Evolutionary conservation across 1,140 invertebrate species (phyloP), one percentile per base, ranked within the genome.

Genomic region (Mylabris phalerata): DNA sequence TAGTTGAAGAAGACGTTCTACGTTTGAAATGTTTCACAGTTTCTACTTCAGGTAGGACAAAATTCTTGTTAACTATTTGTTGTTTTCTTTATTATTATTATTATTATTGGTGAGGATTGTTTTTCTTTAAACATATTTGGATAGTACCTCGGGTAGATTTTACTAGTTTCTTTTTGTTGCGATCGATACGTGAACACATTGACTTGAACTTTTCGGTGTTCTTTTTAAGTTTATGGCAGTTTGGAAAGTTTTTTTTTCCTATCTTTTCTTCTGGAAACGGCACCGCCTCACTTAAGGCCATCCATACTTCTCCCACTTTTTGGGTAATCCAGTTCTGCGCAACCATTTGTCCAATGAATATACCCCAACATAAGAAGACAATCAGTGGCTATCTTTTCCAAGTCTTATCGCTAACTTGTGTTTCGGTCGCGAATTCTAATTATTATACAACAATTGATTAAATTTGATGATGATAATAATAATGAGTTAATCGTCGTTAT

Each of bases 151-250:
- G 19, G 43, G 19, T 44, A 9, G 43, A 11, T 5, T 44, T 44
- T 44, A 11, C 32, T 1, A 32, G 32, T 32, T 32, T 5, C 32
- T 19, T 19, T 19, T 19, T 19, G 19, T 19, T 19, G 19, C 4
- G 32, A 7, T 32, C 32, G 32, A 32, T 32, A 32, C 32, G 7
- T 5, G 7, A 4, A 32, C 32, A 5, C 32, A 32, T 32, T 5
- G 4, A 32, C 4, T 7, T 32, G 7, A 32, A 32, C 32, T 32
- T 32, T 32, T 32, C 32, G 4, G 7, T 25, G 47, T 48, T 48
- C 47, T 26, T 26, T 47, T 55, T 55, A 43, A 68, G 65, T 66
- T 69, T 68, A 69, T 68, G 67, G 67, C 67, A 70, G 67, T 70
- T 70, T 60, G 66, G 64, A 64, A 69, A 66, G 60, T 65, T 69